A percentile compares a stretch with the other conserved stretches of the same genome.
Evolutionary conservation across 2,888 invertebrate genomes (phyloP).

Genomic region (Drosophila prolongata): DNA sequence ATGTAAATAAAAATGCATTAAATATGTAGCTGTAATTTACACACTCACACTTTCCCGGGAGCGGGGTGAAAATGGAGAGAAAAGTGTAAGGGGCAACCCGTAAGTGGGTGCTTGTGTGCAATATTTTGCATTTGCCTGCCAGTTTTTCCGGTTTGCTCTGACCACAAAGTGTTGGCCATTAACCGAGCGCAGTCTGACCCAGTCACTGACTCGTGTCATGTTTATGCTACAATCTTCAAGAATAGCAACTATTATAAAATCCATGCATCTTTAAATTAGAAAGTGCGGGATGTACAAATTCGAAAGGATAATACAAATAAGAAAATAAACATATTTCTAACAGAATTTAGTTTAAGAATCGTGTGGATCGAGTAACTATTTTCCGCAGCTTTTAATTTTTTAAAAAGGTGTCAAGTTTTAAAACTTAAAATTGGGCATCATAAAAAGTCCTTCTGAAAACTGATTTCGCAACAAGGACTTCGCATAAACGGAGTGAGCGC

Average conservation of each 20-base stretch:
- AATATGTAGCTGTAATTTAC: slow-evolving; percentile 67
- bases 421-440: too few relatives aligned
- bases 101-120: slow-evolving; percentile 46
- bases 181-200: slow-evolving; percentile 44
- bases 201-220: slow-evolving; percentile 10
- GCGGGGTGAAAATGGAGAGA: slow-evolving; percentile 10
- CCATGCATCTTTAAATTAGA: too few relatives aligned
- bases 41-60: slow-evolving; percentile 28
- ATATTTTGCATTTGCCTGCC: slow-evolving; percentile 47
- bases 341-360: too few relatives aligned
- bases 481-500: slow-evolving; percentile 15
- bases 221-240: slow-evolving; percentile 2
- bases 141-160: slow-evolving; percentile 53
- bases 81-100: slow-evolving; percentile 10
- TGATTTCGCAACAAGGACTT: background rate
- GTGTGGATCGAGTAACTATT: too few relatives aligned
- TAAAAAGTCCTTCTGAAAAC: too few relatives aligned
- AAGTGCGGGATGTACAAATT: too few relatives aligned
- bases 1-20: slow-evolving; percentile 75
- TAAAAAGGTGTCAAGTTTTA: too few relatives aligned
- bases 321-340: too few relatives aligned
- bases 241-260: background rate
- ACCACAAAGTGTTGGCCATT: slow-evolving; percentile 77
- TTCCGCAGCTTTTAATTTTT: too few relatives aligned
- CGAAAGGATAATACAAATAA: too few relatives aligned